These are phyloP conservation scores for Crocallis elinguaria DNA, from an alignment of 2,888 invertebrate genomes.

Conservation along the genomic window DNA sequence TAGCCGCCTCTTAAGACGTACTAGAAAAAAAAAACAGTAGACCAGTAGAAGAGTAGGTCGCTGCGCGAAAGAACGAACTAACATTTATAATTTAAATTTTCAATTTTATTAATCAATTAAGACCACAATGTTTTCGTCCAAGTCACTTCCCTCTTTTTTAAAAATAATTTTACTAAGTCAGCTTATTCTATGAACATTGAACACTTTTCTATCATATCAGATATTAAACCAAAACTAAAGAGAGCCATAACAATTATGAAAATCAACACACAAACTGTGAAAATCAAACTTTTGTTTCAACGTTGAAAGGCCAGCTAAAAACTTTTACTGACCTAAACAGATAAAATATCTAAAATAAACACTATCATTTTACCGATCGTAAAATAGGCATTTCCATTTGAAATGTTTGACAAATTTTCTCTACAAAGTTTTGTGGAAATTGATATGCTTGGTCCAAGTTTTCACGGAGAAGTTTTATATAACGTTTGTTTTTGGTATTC, in stretches of 20 bases:
- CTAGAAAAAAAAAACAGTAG: too few relatives aligned
- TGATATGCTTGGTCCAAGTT: slow-evolving; percentile 2
- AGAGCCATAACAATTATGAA: not conserved
- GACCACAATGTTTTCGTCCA: too few relatives aligned
- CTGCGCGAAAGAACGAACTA: too few relatives aligned
- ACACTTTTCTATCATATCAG: too few relatives aligned
- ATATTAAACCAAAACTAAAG: too few relatives aligned
- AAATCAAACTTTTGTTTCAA: slow-evolving; percentile 8
- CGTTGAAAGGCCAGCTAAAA: slow-evolving; percentile 7
- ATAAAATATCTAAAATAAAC: slow-evolving; percentile 19
- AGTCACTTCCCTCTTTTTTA: too few relatives aligned
- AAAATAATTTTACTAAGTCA: too few relatives aligned
- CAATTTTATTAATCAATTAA: too few relatives aligned
- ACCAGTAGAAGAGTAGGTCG: too few relatives aligned
- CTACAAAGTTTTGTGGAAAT: slow-evolving; percentile 10
- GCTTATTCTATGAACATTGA: too few relatives aligned
- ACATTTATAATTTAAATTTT: too few relatives aligned
- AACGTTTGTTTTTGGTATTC: slow-evolving; percentile 12
- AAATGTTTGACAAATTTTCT: slow-evolving; percentile 12
- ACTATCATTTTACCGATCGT: slow-evolving; percentile 21
- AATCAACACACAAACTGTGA: not conserved
- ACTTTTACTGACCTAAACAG: slow-evolving; percentile 12
- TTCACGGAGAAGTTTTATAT: not conserved
- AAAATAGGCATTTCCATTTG: slow-evolving; percentile 15
- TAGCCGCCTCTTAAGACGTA: too few relatives aligned